These are phyloP conservation scores for Rhynchonycteris naso DNA, from an alignment of 2,797 vertebrate genomes.

Conservation along the genomic window DNA sequence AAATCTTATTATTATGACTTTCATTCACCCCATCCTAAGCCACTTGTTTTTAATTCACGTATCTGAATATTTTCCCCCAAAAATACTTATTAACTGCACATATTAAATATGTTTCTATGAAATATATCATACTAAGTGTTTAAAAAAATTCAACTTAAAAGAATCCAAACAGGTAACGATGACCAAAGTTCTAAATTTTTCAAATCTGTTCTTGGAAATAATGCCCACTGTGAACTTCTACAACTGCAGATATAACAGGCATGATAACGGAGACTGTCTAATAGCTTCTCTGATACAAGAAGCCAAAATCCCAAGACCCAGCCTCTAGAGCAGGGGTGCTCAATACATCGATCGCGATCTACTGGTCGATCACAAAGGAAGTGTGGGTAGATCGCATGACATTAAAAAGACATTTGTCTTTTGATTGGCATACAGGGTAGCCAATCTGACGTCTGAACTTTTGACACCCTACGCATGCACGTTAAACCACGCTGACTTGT, in stretches of 20 bases:
- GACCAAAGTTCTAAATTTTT: constrained; percentile 62
- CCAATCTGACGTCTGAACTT: no score
- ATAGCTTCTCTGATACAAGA: constrained; percentile 59
- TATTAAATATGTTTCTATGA: constrained; percentile 28
- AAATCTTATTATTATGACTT: neutral
- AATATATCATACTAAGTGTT: constrained; percentile 31
- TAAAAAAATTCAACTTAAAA: constrained; percentile 17
- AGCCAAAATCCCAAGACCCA: constrained; percentile 48
- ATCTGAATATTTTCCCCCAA: neutral
- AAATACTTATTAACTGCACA: neutral
- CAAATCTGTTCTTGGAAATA: constrained; percentile 65
- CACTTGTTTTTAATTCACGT: neutral
- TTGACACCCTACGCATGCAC: no score
- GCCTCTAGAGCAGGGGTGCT: constrained; percentile 63
- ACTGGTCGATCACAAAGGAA: no score
- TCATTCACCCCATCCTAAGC: neutral
- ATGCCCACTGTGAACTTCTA: constrained; percentile 31
- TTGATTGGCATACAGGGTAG: no score
- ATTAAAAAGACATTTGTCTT: no score
- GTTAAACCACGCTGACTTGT: no score
- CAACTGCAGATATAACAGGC: constrained; percentile 39
- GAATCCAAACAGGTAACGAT: constrained; percentile 64
- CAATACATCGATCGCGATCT: no score
- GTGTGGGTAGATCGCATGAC: no score
- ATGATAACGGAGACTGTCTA: neutral